Base-by-base conservation (phyloP, 2,113 vertebrate species). In the Chaetura pelagica region DNA sequence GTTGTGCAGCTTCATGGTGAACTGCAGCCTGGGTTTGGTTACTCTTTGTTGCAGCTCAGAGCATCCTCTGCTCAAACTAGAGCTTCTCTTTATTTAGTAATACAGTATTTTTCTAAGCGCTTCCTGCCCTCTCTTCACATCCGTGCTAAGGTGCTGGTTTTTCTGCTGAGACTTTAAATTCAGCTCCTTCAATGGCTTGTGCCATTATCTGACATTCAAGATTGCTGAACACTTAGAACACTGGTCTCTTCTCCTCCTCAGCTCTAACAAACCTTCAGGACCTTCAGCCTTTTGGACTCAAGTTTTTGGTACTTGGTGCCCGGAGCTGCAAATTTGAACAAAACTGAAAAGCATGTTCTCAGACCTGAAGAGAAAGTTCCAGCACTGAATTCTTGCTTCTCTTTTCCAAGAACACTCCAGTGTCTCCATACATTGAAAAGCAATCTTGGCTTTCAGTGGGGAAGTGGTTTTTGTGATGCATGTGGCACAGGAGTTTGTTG, bases 401-500 rank as follows among this genome's bases (percentile, higher is more conserved):
- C 23, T 75, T 62, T 24, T 20, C 66, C 42, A 54, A 29, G 42
- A 38, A 9, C 9, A 3, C 13, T n/a, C 20, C 34, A 5, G 21
- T 44, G 67, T 80, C 48, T 44, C 46, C 6, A 2, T 6, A 27
- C 24, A 35, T 57, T 44, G 46, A 74, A 66, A 32, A 10, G 11
- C 26, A 6, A 9, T 20, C 62, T 66, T 49, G 58, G 20, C 23
- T 74, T 79, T 22, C 35, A 71, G 10, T 42, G 40, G 46, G 20
- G 26, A 42, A 38, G 78, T 69, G 66, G 21, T 78, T 88, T 62
- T 58, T 55, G 16, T 85, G 24, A 18, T 19, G 40, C 15, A 6
- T 0, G 8, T n/a, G 30, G n/a, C n/a, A 44, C 19, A 2, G 32
- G 5, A 30, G 20, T 69, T 69, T 5, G 1, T 32, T 38, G 30